Evolutionary conservation across 2,797 vertebrate species (phyloP).

Genomic region (Chaunax sp.): DNA sequence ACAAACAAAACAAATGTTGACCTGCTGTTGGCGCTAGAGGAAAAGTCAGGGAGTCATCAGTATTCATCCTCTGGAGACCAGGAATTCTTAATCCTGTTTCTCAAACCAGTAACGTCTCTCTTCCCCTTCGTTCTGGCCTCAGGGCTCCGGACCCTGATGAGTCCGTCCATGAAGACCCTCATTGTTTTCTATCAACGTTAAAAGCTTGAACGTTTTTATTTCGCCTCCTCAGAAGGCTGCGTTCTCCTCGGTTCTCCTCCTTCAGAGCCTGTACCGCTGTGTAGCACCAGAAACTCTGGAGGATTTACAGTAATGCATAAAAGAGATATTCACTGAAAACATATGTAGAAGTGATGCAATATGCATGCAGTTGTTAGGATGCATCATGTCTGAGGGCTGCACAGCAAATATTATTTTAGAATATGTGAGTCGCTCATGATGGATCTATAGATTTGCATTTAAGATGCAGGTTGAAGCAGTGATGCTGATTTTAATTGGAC

Average conservation of each 20-base stretch:
- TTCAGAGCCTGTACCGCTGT: conserved; percentile 5
- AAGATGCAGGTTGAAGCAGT: conserved; percentile 21
- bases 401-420: conserved; percentile 33
- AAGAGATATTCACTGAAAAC: conserved; percentile 55
- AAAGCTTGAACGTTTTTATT: conserved; percentile 1
- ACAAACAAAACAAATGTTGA: too few species aligned
- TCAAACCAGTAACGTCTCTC: conserved; percentile 4
- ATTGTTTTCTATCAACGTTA: conserved; percentile 9
- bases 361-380: conserved; percentile 59
- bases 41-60: too few species aligned
- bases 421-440: conserved; percentile 14
- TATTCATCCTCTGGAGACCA: neutral
- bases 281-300: conserved; percentile 24
- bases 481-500: conserved; percentile 7
- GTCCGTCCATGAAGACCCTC: neutral
- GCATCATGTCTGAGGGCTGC: conserved; percentile 41
- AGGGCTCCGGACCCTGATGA: neutral
- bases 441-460: conserved; percentile 13
- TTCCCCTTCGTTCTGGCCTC: conserved; percentile 20
- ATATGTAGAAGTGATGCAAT: conserved; percentile 55
- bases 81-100: conserved; percentile 10
- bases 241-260: conserved; percentile 11
- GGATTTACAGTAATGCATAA: conserved; percentile 57
- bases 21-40: too few species aligned
- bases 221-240: conserved; percentile 14